Evolutionary conservation across 2,797 vertebrate species (phyloP).

Genomic region (Glossophaga mutica): DNA sequence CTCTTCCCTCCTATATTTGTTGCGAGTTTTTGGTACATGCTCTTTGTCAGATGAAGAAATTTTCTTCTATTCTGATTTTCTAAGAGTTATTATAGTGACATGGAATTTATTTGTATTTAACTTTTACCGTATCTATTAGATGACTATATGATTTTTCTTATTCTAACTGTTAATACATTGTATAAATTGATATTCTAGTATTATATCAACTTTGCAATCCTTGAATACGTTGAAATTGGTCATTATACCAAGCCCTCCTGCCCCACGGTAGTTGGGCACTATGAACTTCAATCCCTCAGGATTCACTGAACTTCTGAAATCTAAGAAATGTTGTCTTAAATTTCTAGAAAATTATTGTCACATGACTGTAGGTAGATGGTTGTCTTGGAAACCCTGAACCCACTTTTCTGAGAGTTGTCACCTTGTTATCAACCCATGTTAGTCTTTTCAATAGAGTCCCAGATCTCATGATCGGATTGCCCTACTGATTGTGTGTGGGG

Average conservation of each 20-base stretch:
- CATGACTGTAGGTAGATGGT: neutral
- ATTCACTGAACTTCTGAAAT: neutral
- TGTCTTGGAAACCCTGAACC: neutral
- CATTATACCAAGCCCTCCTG: neutral
- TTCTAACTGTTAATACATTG: neutral
- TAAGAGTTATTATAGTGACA: neutral
- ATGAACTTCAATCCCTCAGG: neutral
- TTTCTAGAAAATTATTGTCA: neutral
- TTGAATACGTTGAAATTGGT: neutral
- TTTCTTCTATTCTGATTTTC: neutral
- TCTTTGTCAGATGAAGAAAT: neutral
- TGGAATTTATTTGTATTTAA: neutral
- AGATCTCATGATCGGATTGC: conserved; percentile 16
- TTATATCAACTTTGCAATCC: neutral
- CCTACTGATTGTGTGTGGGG: neutral
- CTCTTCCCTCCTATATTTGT: neutral
- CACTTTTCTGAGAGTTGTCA: neutral
- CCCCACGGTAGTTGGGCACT: neutral
- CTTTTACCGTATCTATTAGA: neutral
- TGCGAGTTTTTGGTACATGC: neutral
- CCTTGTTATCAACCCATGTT: neutral
- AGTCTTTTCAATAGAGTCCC: neutral
- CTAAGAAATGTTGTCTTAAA: neutral
- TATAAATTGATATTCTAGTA: neutral
- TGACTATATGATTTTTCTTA: neutral